These are phyloP conservation scores for Lithophane ornitopus DNA, from an alignment of 2,888 invertebrate species.

Conservation along the genomic window DNA sequence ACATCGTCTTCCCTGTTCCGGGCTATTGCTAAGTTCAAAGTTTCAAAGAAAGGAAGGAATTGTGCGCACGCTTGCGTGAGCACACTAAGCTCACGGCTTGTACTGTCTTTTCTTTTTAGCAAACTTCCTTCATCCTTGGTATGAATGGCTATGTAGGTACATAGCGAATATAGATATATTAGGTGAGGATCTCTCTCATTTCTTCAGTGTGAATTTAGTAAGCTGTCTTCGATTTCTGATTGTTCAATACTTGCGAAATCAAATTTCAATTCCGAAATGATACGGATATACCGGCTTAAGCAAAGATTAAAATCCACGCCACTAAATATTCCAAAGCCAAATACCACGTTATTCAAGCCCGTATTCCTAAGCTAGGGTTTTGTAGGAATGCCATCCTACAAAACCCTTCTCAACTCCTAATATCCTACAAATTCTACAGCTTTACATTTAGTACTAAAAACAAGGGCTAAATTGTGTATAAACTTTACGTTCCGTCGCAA, in stretches of 20 bases:
- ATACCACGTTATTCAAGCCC: slow-evolving; percentile 35
- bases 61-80: slow-evolving; percentile 26
- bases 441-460: slow-evolving; percentile 58
- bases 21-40: slow-evolving; percentile 38
- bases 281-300: slow-evolving; percentile 4
- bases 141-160: neutral
- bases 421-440: slow-evolving; percentile 59
- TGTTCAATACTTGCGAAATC: neutral
- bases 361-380: slow-evolving; percentile 44
- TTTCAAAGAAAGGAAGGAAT: slow-evolving; percentile 53
- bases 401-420: slow-evolving; percentile 56
- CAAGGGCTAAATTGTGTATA: slow-evolving; percentile 55
- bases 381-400: too few species aligned
- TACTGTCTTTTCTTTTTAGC: slow-evolving; percentile 38
- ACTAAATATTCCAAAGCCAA: slow-evolving; percentile 40
- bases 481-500: slow-evolving; percentile 41
- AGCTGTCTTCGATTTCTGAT: neutral
- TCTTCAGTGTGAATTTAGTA: neutral
- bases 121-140: slow-evolving; percentile 16
- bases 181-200: neutral
- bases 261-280: slow-evolving; percentile 15
- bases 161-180: neutral
- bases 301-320: slow-evolving; percentile 32
- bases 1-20: slow-evolving; percentile 2
- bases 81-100: slow-evolving; percentile 27